These are phyloP conservation scores for Cotesia chilonis DNA, from an alignment of 1,140 invertebrate species.

Conservation along the genomic window DNA sequence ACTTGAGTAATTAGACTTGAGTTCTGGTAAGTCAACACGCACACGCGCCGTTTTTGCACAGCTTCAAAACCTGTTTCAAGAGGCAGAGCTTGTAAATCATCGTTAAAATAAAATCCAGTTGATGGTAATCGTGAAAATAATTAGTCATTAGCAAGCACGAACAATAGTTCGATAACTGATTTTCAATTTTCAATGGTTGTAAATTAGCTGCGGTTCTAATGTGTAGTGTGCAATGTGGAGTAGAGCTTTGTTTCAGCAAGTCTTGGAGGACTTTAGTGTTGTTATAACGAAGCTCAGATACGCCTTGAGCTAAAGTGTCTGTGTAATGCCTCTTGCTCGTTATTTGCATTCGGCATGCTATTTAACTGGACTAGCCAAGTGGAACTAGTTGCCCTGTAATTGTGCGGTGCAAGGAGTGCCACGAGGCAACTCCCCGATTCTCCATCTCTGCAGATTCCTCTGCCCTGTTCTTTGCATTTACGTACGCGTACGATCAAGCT, in stretches of 20 bases:
- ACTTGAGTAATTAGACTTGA: conserved; percentile 21
- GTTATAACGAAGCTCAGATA: conserved; percentile 22
- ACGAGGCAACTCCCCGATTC: conserved; percentile 28
- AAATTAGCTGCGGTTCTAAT: background rate
- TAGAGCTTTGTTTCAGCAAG: background rate
- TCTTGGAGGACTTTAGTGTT: conserved; percentile 11
- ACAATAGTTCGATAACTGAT: no score
- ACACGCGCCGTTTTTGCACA: background rate
- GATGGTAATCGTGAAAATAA: conserved; percentile 2
- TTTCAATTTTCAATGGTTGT: no score
- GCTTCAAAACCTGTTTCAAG: conserved; percentile 14
- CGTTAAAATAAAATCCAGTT: background rate
- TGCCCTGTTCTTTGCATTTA: background rate
- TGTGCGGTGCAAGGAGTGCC: conserved; percentile 40
- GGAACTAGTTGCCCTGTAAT: conserved; percentile 44
- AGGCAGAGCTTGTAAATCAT: conserved; percentile 15
- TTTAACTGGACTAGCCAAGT: conserved; percentile 41
- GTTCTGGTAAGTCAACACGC: background rate
- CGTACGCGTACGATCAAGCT: background rate
- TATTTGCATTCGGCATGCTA: conserved; percentile 42
- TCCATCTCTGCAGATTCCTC: background rate
- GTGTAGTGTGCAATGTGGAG: background rate
- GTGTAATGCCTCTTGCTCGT: conserved; percentile 28
- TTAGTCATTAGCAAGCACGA: background rate
- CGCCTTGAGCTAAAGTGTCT: conserved; percentile 17